These are phyloP conservation scores for Orthosia gothica DNA, from an alignment of 2,888 invertebrate species.

Conservation along the genomic window DNA sequence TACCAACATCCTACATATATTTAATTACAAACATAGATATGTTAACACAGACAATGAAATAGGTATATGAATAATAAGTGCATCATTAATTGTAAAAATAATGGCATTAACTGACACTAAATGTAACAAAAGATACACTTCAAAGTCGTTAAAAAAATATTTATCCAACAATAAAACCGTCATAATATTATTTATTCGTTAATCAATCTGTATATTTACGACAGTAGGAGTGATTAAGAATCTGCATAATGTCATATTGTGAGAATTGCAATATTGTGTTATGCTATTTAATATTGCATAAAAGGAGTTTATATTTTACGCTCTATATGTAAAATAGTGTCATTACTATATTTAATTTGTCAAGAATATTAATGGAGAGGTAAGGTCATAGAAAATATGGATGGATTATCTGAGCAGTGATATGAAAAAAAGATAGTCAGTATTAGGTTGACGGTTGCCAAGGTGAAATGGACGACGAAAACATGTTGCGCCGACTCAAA, in stretches of 20 bases:
- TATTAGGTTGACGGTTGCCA: no score
- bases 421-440: no score
- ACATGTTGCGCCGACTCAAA: no score
- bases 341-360: background rate
- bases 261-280: background rate
- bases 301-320: background rate
- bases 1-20: no score
- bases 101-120: conserved; percentile 11
- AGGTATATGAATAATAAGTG: background rate
- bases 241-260: conserved; percentile 1
- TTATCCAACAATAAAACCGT: conserved; percentile 23
- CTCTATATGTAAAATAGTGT: conserved; percentile 5
- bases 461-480: no score
- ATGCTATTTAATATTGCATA: conserved; percentile 5
- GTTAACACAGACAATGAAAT: background rate
- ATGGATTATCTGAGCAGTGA: no score
- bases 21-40: no score
- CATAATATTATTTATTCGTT: conserved; percentile 36
- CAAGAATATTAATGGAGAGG: no score
- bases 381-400: no score
- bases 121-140: conserved; percentile 11
- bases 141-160: background rate
- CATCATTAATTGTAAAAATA: background rate
- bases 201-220: conserved; percentile 40
- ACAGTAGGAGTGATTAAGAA: conserved; percentile 1